Conservation (phyloP, 2,888 invertebrate species). For the Camponotus fellah region DNA sequence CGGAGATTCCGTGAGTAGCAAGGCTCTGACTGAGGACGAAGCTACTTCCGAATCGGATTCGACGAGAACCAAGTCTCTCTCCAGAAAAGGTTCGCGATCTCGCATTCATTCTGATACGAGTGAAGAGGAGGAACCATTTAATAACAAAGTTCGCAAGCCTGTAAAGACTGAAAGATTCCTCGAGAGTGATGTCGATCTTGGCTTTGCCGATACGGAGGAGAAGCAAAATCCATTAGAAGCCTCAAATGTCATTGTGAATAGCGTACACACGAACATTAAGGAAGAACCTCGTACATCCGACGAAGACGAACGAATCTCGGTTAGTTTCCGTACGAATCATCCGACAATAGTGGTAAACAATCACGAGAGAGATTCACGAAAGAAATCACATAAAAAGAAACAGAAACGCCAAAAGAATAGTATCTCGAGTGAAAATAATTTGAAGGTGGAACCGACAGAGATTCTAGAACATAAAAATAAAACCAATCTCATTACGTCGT, state of each 20-base stretch:
- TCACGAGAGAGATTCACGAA: slow-evolving; percentile 87
- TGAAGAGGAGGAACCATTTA: slow-evolving; percentile 90
- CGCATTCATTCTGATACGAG: slow-evolving; percentile 93
- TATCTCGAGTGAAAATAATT: slow-evolving; percentile 85
- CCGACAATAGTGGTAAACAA: slow-evolving; percentile 80
- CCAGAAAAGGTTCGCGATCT: slow-evolving; percentile 90
- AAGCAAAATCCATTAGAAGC: slow-evolving; percentile 81
- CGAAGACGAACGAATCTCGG: slow-evolving; percentile 82
- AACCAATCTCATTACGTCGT: slow-evolving; percentile 63
- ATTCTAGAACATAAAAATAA: slow-evolving; percentile 78
- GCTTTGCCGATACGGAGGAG: slow-evolving; percentile 86
- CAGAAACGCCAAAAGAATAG: slow-evolving; percentile 92
- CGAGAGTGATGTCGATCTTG: slow-evolving; percentile 88
- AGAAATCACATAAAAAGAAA: slow-evolving; percentile 93
- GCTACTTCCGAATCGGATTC: slow-evolving; percentile 86
- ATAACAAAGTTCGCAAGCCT: slow-evolving; percentile 86
- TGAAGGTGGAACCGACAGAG: slow-evolving; percentile 78
- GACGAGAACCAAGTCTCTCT: slow-evolving; percentile 87
- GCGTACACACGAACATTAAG: slow-evolving; percentile 79
- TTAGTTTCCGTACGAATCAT: slow-evolving; percentile 78
- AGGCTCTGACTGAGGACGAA: slow-evolving; percentile 85
- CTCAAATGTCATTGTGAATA: slow-evolving; percentile 75
- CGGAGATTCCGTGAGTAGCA: slow-evolving; percentile 91
- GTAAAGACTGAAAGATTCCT: slow-evolving; percentile 89
- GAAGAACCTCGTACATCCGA: slow-evolving; percentile 84